Evolutionary conservation across 2,888 invertebrate genomes (phyloP).

Genomic region (Melieria omissa): DNA sequence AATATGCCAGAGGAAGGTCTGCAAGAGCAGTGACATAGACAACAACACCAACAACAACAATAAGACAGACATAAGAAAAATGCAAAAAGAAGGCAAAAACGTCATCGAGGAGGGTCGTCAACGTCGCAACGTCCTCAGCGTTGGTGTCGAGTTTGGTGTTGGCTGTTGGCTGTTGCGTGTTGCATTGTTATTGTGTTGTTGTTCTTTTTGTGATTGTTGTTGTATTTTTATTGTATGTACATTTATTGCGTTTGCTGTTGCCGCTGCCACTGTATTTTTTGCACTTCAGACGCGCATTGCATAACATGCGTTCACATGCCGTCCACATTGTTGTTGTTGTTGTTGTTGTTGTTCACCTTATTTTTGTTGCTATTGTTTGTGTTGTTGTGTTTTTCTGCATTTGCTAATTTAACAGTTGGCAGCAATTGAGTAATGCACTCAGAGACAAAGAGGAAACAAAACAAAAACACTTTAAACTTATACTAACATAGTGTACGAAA

Average conservation of each 20-base stretch:
- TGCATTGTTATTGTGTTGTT: conserved; percentile 1
- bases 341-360: no score
- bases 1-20: background rate
- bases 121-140: background rate
- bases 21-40: background rate
- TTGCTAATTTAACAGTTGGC: background rate
- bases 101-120: background rate
- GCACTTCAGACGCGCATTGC: background rate
- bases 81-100: background rate
- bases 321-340: background rate
- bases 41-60: background rate
- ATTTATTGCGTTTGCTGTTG: background rate
- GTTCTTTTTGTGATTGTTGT: background rate
- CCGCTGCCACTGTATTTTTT: background rate
- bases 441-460: no score
- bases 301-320: background rate
- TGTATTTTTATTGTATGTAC: background rate
- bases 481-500: no score
- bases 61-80: background rate
- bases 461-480: no score
- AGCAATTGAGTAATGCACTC: background rate
- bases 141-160: background rate
- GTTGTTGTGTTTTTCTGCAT: background rate
- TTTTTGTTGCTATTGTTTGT: background rate
- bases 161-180: background rate